These are phyloP conservation scores for Chlorospingus flavigularis DNA, from an alignment of 2,797 vertebrate genomes.

Conservation along the genomic window DNA sequence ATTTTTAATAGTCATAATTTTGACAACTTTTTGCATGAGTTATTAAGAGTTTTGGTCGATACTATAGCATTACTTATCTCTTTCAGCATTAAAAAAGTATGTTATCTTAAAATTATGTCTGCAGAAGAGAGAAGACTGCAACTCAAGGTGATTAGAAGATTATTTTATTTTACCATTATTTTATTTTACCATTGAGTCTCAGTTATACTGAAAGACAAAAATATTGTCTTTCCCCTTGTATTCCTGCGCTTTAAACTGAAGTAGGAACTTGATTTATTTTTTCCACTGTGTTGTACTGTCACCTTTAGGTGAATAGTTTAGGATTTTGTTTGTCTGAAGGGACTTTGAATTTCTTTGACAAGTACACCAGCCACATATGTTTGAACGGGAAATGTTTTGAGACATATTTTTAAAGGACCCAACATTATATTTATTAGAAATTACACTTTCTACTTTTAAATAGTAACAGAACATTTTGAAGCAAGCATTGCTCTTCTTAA, in stretches of 20 bases:
- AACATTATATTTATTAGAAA: background rate
- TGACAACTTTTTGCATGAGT: background rate
- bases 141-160: background rate
- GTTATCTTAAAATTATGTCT: background rate
- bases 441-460: background rate
- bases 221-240: background rate
- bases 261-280: background rate
- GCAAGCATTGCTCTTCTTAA: background rate
- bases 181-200: background rate
- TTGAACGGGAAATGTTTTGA: background rate
- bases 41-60: background rate
- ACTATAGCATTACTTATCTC: background rate
- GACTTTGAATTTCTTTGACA: background rate
- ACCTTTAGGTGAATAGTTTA: background rate
- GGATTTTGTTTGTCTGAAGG: background rate
- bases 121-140: background rate
- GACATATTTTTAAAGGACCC: background rate
- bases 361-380: background rate
- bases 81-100: background rate
- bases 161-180: background rate
- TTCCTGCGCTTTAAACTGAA: background rate
- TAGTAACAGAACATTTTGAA: background rate
- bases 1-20: background rate
- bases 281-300: background rate
- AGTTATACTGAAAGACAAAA: background rate